Conservation (phyloP, 2,797 vertebrate genomes). For the Hozukius guyotensis region DNA sequence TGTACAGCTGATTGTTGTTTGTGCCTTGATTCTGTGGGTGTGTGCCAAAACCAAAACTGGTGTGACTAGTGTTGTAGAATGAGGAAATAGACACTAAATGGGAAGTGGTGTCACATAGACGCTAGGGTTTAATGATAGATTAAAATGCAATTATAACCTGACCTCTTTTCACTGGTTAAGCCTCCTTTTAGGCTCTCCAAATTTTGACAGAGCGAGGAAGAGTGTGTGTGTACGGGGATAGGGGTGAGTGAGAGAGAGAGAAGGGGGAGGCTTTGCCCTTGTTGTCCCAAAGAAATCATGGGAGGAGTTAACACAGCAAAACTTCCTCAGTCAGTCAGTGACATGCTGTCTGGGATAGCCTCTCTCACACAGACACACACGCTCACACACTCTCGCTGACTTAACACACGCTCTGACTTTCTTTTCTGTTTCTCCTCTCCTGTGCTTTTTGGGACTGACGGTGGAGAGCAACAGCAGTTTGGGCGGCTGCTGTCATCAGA, state of each 20-base stretch:
- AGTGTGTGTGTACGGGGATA: background rate
- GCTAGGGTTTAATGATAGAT: background rate
- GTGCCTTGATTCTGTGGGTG: background rate
- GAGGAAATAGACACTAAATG: slow-evolving; percentile 50
- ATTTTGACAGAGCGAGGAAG: slow-evolving; percentile 11
- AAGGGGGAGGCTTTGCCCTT: slow-evolving; percentile 24
- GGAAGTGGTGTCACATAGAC: background rate
- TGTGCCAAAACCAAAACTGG: slow-evolving; percentile 50
- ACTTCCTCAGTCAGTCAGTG: slow-evolving; percentile 63
- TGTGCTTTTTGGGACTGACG: slow-evolving; percentile 4
- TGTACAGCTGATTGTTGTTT: slow-evolving; percentile 19
- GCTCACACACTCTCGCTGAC: slow-evolving; percentile 3
- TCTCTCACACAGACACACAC: slow-evolving; percentile 6
- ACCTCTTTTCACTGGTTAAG: background rate
- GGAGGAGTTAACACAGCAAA: slow-evolving; percentile 70
- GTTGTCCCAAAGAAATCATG: slow-evolving; percentile 46
- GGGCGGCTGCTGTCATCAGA: slow-evolving; percentile 32
- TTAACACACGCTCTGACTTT: slow-evolving; percentile 7
- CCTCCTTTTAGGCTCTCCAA: background rate
- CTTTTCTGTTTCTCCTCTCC: background rate
- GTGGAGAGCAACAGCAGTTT: slow-evolving; percentile 30
- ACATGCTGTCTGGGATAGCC: slow-evolving; percentile 57
- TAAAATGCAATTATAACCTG: background rate
- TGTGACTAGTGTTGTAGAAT: slow-evolving; percentile 64
- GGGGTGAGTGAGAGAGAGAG: background rate